These are phyloP conservation scores for Sebastes matsubarae DNA, from an alignment of 2,797 vertebrate genomes.

Conservation along the genomic window DNA sequence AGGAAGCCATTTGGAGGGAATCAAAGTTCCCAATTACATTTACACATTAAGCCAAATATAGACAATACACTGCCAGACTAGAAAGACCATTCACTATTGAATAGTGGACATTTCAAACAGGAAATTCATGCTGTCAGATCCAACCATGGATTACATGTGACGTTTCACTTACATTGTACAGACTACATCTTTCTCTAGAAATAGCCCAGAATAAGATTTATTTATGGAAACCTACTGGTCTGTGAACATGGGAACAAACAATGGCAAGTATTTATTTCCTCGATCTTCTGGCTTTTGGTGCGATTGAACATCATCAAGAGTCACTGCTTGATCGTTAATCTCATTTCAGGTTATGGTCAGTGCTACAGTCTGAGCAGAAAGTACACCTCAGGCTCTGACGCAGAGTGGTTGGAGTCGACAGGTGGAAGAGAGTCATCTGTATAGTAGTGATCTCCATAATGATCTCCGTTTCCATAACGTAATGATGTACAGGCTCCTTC, in stretches of 20 bases:
- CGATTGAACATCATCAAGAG: conserved; percentile 30
- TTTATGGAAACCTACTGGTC: conserved; percentile 11
- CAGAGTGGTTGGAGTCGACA: conserved; percentile 72
- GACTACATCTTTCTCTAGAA: conserved; percentile 37
- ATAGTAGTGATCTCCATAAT: conserved; percentile 77
- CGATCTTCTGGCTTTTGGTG: conserved; percentile 21
- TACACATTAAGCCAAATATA: conserved; percentile 71
- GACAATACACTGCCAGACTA: conserved; percentile 67
- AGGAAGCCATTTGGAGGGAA: conserved; percentile 60
- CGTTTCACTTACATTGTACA: conserved; percentile 48
- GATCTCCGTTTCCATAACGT: conserved; percentile 79
- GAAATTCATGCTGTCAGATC: conserved; percentile 68
- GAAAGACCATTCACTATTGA: conserved; percentile 62
- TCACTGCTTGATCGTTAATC: conserved; percentile 10
- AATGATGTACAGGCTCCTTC: conserved; percentile 89
- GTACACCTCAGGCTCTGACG: conserved; percentile 94
- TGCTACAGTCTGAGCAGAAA: conserved; percentile 93
- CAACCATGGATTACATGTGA: conserved; percentile 52
- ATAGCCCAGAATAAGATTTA: conserved; percentile 33
- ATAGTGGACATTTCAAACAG: conserved; percentile 66
- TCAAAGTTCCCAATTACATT: conserved; percentile 61
- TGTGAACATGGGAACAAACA: conserved; percentile 30
- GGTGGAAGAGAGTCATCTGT: conserved; percentile 76
- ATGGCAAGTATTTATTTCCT: conserved; percentile 14
- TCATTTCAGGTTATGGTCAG: conserved; percentile 15